phyloP scores from a whole-genome alignment of 92 coral and sea anemone species.

The Porites lobata region DNA sequence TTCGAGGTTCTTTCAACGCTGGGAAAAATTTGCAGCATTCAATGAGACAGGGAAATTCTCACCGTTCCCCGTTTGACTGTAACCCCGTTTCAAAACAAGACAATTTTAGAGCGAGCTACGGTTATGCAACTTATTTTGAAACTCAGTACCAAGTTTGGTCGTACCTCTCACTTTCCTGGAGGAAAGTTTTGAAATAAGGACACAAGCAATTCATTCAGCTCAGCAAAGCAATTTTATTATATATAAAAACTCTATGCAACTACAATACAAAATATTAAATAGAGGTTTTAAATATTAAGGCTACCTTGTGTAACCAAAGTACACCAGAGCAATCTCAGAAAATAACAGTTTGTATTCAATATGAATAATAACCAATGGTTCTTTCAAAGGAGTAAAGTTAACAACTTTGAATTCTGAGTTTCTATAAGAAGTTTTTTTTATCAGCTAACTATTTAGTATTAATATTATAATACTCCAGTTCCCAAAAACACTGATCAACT shows the following conservation, averaged over 20 bases:
- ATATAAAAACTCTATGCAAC: not conserved
- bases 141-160: no score
- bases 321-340: not conserved
- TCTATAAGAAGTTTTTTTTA: not conserved
- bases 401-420: no score
- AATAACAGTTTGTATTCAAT: slow-evolving; percentile 1
- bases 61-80: no score
- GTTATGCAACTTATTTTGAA: no score
- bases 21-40: no score
- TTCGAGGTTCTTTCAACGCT: no score
- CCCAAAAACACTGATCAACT: not conserved
- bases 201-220: not conserved
- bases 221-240: slow-evolving; percentile 23
- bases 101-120: no score
- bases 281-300: not conserved
- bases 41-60: no score
- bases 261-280: not conserved
- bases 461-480: not conserved
- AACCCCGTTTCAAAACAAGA: no score
- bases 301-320: not conserved
- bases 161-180: not conserved
- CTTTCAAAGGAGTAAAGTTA: not conserved
- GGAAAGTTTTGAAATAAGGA: not conserved
- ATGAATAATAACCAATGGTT: not conserved
- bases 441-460: not conserved